Percentiles rank a stretch among this genome's conserved stretches.
Conservation (phyloP, 2,113 vertebrate species). For the human region GRCh38 chr21:38250001-38250500, state of each 20-base stretch:
- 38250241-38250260: neutral
- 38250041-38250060: neutral
- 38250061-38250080: neutral
- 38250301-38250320: neutral
- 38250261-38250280: neutral
- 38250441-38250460: rapidly evolving
- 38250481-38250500: neutral
- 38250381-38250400: too few relatives aligned
- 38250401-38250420: neutral
- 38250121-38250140: constrained; percentile 43
- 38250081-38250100: constrained; percentile 24
- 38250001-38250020: rapidly evolving
- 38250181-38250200: neutral
- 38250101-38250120: constrained; percentile 64
- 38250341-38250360: neutral
- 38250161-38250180: constrained; percentile 21
- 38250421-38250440: neutral
- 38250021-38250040: neutral
- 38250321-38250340: neutral
- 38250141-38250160: neutral
- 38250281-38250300: neutral
- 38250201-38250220: neutral
- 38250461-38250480: neutral
- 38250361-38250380: neutral
- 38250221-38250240: neutral